Evolutionary conservation across 2,888 invertebrate genomes (phyloP).

Genomic region (Ectobius pallidus): DNA sequence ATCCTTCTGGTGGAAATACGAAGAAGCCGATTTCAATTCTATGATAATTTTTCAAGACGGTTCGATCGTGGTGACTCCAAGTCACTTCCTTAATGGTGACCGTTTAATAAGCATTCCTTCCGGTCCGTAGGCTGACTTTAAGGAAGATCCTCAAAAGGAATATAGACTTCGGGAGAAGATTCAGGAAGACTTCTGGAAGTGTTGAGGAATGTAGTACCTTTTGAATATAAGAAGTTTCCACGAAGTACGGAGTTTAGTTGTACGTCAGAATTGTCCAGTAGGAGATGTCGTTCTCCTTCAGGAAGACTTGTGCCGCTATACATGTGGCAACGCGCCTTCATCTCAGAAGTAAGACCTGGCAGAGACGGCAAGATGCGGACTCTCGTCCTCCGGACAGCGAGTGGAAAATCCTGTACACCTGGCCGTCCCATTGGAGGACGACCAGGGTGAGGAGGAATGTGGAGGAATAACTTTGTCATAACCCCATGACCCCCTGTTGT

Average conservation of each 20-base stretch:
- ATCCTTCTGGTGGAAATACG: background rate
- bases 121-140: no score
- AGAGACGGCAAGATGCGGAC: background rate
- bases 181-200: background rate
- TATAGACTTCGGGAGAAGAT: background rate
- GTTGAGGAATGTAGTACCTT: background rate
- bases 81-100: background rate
- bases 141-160: no score
- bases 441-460: background rate
- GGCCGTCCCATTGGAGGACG: background rate
- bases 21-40: background rate
- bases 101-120: background rate
- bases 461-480: no score
- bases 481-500: no score
- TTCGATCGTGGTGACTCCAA: background rate
- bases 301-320: background rate
- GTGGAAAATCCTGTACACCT: background rate
- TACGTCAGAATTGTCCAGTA: background rate
- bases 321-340: background rate
- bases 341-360: background rate
- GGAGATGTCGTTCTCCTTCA: background rate
- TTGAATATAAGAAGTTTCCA: background rate
- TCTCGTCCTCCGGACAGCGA: background rate
- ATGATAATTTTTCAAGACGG: background rate
- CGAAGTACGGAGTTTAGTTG: background rate